Evolutionary conservation across 2,888 invertebrate genomes (phyloP).

Genomic region (Microctonus brassicae): DNA sequence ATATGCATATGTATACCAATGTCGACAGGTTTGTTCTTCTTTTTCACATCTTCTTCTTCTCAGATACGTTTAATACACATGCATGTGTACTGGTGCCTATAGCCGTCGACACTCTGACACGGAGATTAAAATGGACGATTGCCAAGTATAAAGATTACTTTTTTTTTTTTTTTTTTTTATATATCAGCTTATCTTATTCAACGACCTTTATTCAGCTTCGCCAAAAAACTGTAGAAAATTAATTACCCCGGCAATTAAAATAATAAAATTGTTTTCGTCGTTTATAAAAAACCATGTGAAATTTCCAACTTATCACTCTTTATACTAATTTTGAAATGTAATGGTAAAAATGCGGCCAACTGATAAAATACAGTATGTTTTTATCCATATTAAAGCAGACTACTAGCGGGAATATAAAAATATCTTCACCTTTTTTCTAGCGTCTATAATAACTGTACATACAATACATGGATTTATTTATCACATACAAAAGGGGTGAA

Average conservation of each 20-base stretch:
- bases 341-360: too few relatives aligned
- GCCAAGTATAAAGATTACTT: not conserved
- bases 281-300: not conserved
- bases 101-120: conserved; percentile 14
- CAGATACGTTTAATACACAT: not conserved
- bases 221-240: not conserved
- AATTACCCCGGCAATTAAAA: not conserved
- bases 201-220: not conserved
- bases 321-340: too few relatives aligned
- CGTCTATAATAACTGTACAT: too few relatives aligned
- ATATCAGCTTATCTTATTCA: conserved; percentile 2
- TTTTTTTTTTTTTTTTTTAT: conserved; percentile 9
- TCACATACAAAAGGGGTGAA: not conserved
- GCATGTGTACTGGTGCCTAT: not conserved
- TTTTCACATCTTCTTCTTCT: not conserved
- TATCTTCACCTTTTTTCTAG: not conserved
- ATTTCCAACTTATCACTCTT: not conserved
- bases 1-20: conserved; percentile 1
- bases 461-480: not conserved
- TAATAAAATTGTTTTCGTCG: not conserved
- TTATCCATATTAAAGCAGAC: not conserved
- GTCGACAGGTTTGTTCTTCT: not conserved
- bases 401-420: not conserved
- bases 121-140: conserved; percentile 19
- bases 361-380: too few relatives aligned